These are phyloP conservation scores for Cephalotes varians DNA, from an alignment of 2,888 invertebrate genomes.

Conservation along the genomic window DNA sequence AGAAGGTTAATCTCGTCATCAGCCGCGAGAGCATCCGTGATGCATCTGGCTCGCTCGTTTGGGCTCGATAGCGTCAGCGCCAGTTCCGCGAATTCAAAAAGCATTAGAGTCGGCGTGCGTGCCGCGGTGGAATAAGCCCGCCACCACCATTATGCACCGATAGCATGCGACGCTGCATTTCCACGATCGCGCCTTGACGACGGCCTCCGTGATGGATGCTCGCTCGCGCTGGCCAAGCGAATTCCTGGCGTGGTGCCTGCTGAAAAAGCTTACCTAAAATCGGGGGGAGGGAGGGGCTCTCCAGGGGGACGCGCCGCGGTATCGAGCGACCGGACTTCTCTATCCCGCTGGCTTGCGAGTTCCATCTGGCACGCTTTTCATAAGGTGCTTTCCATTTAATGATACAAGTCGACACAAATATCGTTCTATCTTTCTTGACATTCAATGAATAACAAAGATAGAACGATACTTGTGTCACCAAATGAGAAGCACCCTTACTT, in stretches of 20 bases:
- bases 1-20: slow-evolving; percentile 1
- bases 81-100: slow-evolving; percentile 14
- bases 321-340: slow-evolving; percentile 35
- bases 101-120: slow-evolving; percentile 15
- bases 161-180: slow-evolving; percentile 67
- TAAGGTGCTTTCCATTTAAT: no score
- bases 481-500: no score
- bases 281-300: neutral
- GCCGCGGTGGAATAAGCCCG: slow-evolving; percentile 63
- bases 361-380: neutral
- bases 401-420: no score
- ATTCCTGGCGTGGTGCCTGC: slow-evolving; percentile 75
- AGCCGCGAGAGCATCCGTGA: neutral
- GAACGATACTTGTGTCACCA: no score
- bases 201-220: slow-evolving; percentile 56
- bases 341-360: neutral
- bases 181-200: slow-evolving; percentile 62
- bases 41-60: neutral
- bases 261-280: slow-evolving; percentile 57
- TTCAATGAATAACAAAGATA: no score
- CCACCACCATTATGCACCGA: slow-evolving; percentile 59
- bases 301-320: neutral
- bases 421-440: no score
- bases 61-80: neutral
- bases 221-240: slow-evolving; percentile 69